These are phyloP conservation scores for Lacerta bilineata DNA, from an alignment of 2,797 vertebrate genomes.

Conservation along the genomic window DNA sequence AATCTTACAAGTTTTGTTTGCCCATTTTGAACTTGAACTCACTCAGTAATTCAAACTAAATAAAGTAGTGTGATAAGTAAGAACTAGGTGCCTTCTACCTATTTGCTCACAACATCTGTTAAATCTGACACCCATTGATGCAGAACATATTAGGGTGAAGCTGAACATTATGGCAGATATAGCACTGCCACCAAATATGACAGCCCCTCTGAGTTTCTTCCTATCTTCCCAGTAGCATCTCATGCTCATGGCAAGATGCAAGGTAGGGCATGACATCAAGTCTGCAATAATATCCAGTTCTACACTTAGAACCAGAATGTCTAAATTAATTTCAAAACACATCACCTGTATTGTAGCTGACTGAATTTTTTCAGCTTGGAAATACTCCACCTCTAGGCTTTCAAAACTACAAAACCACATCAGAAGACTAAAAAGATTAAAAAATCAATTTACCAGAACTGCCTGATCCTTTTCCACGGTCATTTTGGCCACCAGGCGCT, in stretches of 20 bases:
- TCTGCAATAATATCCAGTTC: not conserved
- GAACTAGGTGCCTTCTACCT: not conserved
- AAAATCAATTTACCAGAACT: conserved; percentile 81
- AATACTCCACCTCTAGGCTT: not conserved
- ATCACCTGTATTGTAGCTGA: not conserved
- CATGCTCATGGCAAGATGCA: not conserved
- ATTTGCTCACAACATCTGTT: not conserved
- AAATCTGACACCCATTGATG: not conserved
- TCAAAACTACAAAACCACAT: not conserved
- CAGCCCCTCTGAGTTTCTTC: not conserved
- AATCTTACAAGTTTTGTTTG: not conserved
- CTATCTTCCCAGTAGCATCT: not conserved
- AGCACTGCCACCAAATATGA: not conserved
- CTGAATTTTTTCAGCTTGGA: not conserved
- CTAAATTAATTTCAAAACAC: conserved; percentile 9
- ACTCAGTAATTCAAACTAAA: not conserved
- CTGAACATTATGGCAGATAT: not conserved
- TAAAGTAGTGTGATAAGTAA: not conserved
- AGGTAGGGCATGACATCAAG: not conserved
- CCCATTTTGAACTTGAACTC: not conserved
- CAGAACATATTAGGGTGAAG: not conserved
- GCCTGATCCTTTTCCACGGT: conserved; percentile 83
- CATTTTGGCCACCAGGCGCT: conserved; percentile 83
- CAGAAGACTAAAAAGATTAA: not conserved
- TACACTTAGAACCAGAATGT: not conserved